phyloP scores from a whole-genome alignment of 2,888 invertebrate species.

The Cephus pulcher region DNA sequence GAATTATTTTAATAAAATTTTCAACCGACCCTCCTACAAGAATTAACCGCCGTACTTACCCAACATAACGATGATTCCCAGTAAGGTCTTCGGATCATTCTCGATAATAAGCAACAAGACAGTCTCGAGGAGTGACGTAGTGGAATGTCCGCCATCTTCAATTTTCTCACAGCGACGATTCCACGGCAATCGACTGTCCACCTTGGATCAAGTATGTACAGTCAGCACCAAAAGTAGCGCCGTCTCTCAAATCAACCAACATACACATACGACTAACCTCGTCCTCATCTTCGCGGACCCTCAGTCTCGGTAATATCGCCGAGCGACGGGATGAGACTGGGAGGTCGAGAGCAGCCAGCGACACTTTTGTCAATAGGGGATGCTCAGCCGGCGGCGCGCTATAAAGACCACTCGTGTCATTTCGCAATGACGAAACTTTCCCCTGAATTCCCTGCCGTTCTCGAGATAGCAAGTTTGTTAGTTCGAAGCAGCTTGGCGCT shows the following conservation, averaged over 20 bases:
- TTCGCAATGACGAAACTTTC: slow-evolving; percentile 71
- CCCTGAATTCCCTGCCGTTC: slow-evolving; percentile 60
- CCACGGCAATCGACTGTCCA: slow-evolving; percentile 65
- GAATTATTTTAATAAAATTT: no score
- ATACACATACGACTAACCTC: slow-evolving; percentile 31
- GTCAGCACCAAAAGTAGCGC: no score
- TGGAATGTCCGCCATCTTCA: slow-evolving; percentile 58
- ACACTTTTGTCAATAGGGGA: slow-evolving; percentile 71
- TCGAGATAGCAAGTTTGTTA: slow-evolving; percentile 48
- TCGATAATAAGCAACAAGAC: no score
- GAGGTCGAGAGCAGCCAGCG: slow-evolving; percentile 58
- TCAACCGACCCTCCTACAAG: no score
- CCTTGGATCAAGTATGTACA: slow-evolving; percentile 24
- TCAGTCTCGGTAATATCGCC: slow-evolving; percentile 64
- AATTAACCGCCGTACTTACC: no score
- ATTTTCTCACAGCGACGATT: slow-evolving; percentile 66
- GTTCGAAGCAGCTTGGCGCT: slow-evolving; percentile 49
- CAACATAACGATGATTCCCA: no score
- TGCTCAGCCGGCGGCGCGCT: slow-evolving; percentile 56
- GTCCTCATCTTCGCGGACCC: slow-evolving; percentile 24
- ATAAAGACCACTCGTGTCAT: slow-evolving; percentile 73
- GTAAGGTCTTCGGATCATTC: no score
- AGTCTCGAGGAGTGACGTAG: no score
- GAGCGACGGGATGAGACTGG: slow-evolving; percentile 64
- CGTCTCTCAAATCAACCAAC: slow-evolving; percentile 1